Conservation (phyloP, 2,888 invertebrate species). For the Lapara coniferarum region DNA sequence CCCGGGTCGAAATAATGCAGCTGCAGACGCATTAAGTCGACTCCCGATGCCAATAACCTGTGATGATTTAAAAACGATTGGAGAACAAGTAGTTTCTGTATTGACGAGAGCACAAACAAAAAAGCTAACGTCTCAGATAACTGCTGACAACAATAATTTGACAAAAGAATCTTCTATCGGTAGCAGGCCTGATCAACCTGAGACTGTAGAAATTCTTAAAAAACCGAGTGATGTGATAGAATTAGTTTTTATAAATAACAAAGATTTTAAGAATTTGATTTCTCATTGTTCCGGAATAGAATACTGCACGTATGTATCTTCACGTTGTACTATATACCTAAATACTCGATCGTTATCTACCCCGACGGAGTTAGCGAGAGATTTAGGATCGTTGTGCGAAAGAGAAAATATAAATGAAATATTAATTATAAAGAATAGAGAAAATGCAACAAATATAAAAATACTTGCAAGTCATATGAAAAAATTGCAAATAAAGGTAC, state of each 20-base stretch:
- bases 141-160: background rate
- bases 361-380: conserved; percentile 21
- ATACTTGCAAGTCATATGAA: background rate
- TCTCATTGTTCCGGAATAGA: conserved; percentile 12
- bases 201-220: too few relatives aligned
- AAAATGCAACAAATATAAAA: background rate
- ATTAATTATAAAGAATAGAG: conserved; percentile 4
- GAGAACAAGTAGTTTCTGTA: conserved; percentile 18
- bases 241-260: too few relatives aligned
- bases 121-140: conserved; percentile 10
- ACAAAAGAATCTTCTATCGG: too few relatives aligned
- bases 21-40: conserved; percentile 31
- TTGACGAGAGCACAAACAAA: conserved; percentile 23
- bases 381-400: conserved; percentile 13
- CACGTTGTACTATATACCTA: conserved; percentile 9
- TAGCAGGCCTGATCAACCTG: conserved; percentile 32
- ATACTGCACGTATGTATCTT: too few relatives aligned
- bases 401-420: conserved; percentile 14
- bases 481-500: background rate
- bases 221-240: too few relatives aligned
- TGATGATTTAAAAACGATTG: conserved; percentile 29
- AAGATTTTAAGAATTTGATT: too few relatives aligned
- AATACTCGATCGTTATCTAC: background rate
- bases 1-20: conserved; percentile 30
- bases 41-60: conserved; percentile 28